phyloP scores from a whole-genome alignment of 2,113 vertebrate genomes.

The Grantiella picta region DNA sequence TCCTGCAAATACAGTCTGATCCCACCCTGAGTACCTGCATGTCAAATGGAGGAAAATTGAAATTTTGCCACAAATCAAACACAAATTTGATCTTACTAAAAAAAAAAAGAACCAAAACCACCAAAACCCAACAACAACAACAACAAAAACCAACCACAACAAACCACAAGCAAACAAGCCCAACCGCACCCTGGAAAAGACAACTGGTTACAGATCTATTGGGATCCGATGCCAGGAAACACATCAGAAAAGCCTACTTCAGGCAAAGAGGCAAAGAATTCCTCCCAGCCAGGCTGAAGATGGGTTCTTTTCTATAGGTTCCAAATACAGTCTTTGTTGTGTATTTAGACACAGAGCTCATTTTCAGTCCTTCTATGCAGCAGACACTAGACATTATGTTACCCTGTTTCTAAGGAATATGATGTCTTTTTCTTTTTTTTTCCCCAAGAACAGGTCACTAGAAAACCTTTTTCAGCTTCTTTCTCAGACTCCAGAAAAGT shows the following conservation, averaged over 20 bases:
- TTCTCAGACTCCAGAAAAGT: neutral
- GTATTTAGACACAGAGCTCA: neutral
- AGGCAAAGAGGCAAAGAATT: neutral
- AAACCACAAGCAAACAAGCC: neutral
- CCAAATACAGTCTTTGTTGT: neutral
- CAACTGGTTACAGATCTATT: neutral
- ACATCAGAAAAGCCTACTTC: neutral
- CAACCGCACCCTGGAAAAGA: neutral
- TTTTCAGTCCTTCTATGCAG: neutral
- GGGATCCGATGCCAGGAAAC: neutral
- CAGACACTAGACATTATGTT: neutral
- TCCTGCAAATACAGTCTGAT: constrained; percentile 94
- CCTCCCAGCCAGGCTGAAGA: neutral
- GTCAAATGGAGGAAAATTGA: neutral
- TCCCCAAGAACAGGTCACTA: neutral
- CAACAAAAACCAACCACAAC: too few species aligned
- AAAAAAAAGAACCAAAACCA: neutral
- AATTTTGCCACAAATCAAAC: neutral
- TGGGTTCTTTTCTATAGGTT: neutral
- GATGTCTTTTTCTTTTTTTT: neutral
- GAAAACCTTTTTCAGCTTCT: neutral
- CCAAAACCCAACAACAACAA: too few species aligned
- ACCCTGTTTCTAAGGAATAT: neutral
- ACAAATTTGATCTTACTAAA: neutral
- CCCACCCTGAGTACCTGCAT: constrained; percentile 88